Evolutionary conservation across 2,113 vertebrate genomes (phyloP).

Genomic region (Sorex araneus): DNA sequence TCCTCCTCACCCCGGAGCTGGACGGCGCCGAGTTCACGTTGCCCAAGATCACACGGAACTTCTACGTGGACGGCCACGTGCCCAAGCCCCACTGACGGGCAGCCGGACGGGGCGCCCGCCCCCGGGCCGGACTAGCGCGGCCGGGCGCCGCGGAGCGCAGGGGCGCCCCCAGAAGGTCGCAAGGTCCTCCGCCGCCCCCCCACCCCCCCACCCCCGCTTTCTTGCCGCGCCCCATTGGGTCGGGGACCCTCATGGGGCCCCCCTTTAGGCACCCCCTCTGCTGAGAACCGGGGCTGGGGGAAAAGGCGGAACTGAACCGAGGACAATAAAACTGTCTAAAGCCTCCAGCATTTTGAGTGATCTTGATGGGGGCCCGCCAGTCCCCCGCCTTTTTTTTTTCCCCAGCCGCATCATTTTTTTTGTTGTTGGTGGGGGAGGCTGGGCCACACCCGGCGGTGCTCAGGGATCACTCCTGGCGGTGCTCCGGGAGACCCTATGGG

Average conservation of each 20-base stretch:
- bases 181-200: too few relatives aligned
- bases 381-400: not conserved
- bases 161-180: too few relatives aligned
- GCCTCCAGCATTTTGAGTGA: not conserved
- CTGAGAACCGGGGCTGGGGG: not conserved
- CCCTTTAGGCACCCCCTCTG: too few relatives aligned
- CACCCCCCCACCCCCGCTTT: too few relatives aligned
- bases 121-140: not conserved
- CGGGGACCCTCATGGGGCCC: too few relatives aligned
- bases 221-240: too few relatives aligned
- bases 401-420: too few relatives aligned
- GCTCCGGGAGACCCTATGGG: too few relatives aligned
- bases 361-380: not conserved
- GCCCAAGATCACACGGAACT: slow-evolving; percentile 95
- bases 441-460: too few relatives aligned
- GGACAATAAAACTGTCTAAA: slow-evolving; percentile 74
- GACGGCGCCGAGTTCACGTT: slow-evolving; percentile 93
- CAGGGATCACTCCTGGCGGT: too few relatives aligned
- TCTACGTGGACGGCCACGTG: slow-evolving; percentile 96
- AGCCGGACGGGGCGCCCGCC: not conserved
- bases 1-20: slow-evolving; percentile 91
- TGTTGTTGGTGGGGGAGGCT: not conserved
- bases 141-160: too few relatives aligned
- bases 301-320: not conserved
- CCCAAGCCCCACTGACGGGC: slow-evolving; percentile 94